A percentile compares a stretch with the other conserved stretches of the same genome.
These are phyloP conservation scores for Gnatocerus cornutus DNA, from an alignment of 2,888 invertebrate species.

Conservation along the genomic window DNA sequence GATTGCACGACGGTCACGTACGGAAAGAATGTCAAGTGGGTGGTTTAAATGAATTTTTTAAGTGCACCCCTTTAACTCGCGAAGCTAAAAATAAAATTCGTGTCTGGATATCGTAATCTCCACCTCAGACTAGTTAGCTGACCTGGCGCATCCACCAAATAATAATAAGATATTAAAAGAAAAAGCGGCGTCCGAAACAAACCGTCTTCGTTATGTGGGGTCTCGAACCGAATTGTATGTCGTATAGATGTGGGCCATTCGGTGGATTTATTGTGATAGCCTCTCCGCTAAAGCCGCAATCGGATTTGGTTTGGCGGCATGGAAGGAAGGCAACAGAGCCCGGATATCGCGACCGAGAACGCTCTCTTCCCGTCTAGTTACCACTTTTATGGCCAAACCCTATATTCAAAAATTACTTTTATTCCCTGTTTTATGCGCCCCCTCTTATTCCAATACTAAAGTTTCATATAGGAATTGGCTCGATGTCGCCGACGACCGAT, in stretches of 20 bases:
- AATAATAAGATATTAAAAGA: neutral
- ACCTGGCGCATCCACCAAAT: neutral
- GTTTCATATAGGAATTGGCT: constrained; percentile 51
- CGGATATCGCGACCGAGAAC: constrained; percentile 53
- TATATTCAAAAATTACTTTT: constrained; percentile 62
- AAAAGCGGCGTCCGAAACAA: constrained; percentile 41
- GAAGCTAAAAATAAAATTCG: constrained; percentile 38
- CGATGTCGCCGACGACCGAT: constrained; percentile 43
- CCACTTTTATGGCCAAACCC: constrained; percentile 61
- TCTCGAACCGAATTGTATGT: constrained; percentile 66
- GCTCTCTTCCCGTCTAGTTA: constrained; percentile 56
- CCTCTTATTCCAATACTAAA: constrained; percentile 51
- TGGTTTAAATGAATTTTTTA: constrained; percentile 30
- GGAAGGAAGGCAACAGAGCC: constrained; percentile 45
- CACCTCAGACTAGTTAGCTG: no score
- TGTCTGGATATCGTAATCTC: constrained; percentile 32
- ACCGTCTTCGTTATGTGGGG: constrained; percentile 65
- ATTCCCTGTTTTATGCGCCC: constrained; percentile 56
- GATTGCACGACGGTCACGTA: constrained; percentile 57
- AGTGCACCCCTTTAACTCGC: constrained; percentile 22
- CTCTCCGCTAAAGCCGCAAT: constrained; percentile 68
- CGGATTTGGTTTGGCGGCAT: constrained; percentile 63
- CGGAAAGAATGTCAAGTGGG: constrained; percentile 53
- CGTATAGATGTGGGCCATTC: constrained; percentile 66
- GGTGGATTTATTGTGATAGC: constrained; percentile 69